Evolutionary conservation across 2,888 invertebrate genomes (phyloP), one percentile per base, ranked within the genome.

Genomic region (Clistopyga incitator): DNA sequence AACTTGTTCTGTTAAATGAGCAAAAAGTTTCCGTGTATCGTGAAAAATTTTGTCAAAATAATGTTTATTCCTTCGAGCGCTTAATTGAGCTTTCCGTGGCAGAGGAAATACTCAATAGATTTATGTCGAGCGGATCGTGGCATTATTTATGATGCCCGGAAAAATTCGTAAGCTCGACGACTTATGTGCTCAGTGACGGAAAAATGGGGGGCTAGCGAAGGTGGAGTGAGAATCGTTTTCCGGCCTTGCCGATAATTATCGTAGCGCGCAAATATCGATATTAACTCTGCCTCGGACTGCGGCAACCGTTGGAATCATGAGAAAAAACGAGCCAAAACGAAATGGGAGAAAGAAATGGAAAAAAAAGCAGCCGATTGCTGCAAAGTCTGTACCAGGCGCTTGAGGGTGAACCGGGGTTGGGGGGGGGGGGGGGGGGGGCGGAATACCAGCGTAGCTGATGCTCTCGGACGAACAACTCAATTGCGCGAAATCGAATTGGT

Each of bases 401-500:
- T 52, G 47, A 50, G 20, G 70, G n/a, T n/a, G n/a, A n/a, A n/a
- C n/a, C n/a, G n/a, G n/a, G n/a, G n/a, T n/a, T n/a, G 84, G 83
- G 86, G 87, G 86, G 20, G 8, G 10, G 11, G 42, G 25, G 78
- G 6, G 42, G 25, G 47, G 13, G 54, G 18, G 15, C 18, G 38
- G 61, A 38, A 61, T 38, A 61, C 34, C n/a, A 42, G 68, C 72
- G 59, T 70, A 42, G 64, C 47, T 54, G 78, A 82, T 75, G 68
- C 84, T 61, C 70, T 77, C 76, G 78, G 68, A 70, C 50, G 89
- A 90, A 91, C 90, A 90, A 90, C 89, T 91, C 90, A 89, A 90
- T 92, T 90, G 91, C 87, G 89, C 88, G 89, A 90, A 91, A 93
- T 92, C 91, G 90, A 92, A 92, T 92, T 92, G 90, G 88, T 86